phyloP scores from a whole-genome alignment of 1,140 invertebrate genomes.

The Drosophila kikkawai region DNA sequence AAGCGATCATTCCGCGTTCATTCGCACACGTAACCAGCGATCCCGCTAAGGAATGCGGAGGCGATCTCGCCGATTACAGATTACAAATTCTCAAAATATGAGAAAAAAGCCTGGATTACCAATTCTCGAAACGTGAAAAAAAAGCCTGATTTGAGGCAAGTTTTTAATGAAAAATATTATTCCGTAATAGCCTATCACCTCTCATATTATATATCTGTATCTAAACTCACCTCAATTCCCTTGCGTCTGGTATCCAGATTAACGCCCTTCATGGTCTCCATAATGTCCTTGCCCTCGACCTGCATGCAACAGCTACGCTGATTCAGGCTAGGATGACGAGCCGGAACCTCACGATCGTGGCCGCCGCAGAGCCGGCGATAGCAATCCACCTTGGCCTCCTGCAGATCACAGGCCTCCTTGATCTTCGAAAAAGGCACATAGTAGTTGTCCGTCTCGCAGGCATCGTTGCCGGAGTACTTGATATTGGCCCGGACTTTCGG shows the following conservation, averaged over 20 bases:
- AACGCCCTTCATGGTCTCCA: slow-evolving; percentile 76
- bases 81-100: slow-evolving; percentile 28
- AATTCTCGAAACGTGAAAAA: background rate
- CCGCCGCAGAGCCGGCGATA: slow-evolving; percentile 67
- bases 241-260: slow-evolving; percentile 72
- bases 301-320: slow-evolving; percentile 71
- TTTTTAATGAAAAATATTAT: background rate
- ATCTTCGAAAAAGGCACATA: slow-evolving; percentile 79
- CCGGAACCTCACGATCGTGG: slow-evolving; percentile 19
- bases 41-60: slow-evolving; percentile 39
- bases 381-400: slow-evolving; percentile 66
- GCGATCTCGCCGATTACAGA: slow-evolving; percentile 21
- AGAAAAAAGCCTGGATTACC: background rate
- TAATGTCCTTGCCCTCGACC: slow-evolving; percentile 70
- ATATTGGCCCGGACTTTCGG: slow-evolving; percentile 80
- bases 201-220: background rate
- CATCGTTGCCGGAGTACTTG: slow-evolving; percentile 79
- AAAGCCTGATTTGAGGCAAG: background rate
- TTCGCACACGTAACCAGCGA: slow-evolving; percentile 43
- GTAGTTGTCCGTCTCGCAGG: slow-evolving; percentile 67
- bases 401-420: slow-evolving; percentile 60
- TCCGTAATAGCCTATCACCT: no score
- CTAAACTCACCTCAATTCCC: slow-evolving; percentile 76
- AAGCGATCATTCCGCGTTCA: slow-evolving; percentile 58
- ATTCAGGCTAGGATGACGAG: slow-evolving; percentile 33